Conservation (phyloP, 2,888 invertebrate genomes). For the Caenorhabditis japonica region DNA sequence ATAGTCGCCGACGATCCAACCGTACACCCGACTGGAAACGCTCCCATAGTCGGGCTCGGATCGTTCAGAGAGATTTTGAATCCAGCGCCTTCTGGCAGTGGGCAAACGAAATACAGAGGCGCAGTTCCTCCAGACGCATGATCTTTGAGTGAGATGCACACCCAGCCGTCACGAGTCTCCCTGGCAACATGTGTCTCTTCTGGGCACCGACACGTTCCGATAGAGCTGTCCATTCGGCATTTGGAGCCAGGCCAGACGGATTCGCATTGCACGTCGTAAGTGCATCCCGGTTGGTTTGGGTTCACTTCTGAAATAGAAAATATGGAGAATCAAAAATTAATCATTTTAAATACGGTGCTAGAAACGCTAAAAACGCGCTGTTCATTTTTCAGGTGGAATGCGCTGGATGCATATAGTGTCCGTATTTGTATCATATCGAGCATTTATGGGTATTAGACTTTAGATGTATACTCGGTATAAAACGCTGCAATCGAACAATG, state of each 20-base stretch:
- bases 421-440: no score
- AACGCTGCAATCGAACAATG: no score
- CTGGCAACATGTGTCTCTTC: constrained; percentile 68
- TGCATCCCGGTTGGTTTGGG: constrained; percentile 70
- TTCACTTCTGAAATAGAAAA: constrained; percentile 63
- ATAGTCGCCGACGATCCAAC: constrained; percentile 63
- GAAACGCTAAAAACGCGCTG: no score
- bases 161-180: constrained; percentile 69
- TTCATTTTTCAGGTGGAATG: no score
- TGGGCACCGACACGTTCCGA: constrained; percentile 69
- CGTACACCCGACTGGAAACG: constrained; percentile 68
- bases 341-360: no score
- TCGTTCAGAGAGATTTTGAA: constrained; percentile 67
- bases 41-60: constrained; percentile 60
- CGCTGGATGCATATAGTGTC: no score
- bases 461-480: no score
- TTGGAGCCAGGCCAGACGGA: constrained; percentile 70
- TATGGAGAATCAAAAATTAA: not conserved
- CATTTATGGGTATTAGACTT: no score
- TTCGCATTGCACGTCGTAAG: constrained; percentile 66
- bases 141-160: constrained; percentile 66
- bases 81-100: constrained; percentile 67
- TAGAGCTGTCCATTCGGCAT: constrained; percentile 63
- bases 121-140: constrained; percentile 63
- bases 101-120: constrained; percentile 65